Evolutionary conservation across 1,140 invertebrate species (phyloP).

Genomic region (Pteromalus puparum): DNA sequence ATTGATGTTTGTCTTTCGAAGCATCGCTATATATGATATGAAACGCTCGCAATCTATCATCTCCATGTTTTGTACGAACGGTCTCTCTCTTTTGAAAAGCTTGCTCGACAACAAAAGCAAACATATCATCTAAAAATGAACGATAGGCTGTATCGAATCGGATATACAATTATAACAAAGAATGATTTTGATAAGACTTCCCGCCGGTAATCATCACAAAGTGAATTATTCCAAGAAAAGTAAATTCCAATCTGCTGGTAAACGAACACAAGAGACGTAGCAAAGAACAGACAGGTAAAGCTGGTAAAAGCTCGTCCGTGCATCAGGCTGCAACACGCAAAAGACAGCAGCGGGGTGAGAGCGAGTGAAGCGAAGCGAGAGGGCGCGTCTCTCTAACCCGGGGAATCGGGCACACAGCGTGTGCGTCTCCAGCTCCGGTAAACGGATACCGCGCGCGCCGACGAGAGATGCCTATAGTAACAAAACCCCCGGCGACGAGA

Average conservation of each 20-base stretch:
- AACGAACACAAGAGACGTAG: not conserved
- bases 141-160: too few relatives aligned
- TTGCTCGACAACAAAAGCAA: too few relatives aligned
- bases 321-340: not conserved
- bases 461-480: constrained; percentile 69
- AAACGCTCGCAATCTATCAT: not conserved
- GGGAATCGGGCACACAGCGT: constrained; percentile 36
- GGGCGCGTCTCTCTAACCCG: constrained; percentile 6
- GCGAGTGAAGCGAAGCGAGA: not conserved
- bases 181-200: too few relatives aligned
- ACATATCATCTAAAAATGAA: too few relatives aligned
- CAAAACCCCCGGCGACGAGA: constrained; percentile 71
- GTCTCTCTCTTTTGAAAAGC: too few relatives aligned
- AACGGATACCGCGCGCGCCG: constrained; percentile 59
- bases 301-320: not conserved
- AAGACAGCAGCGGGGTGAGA: not conserved
- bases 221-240: too few relatives aligned
- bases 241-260: not conserved
- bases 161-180: too few relatives aligned
- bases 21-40: not conserved
- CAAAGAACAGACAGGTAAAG: not conserved
- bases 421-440: constrained; percentile 58
- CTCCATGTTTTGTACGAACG: too few relatives aligned
- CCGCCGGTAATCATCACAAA: too few relatives aligned
- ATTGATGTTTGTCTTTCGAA: not conserved